Conservation (phyloP, 2,888 invertebrate species). For the Ichneumoninae sp. region DNA sequence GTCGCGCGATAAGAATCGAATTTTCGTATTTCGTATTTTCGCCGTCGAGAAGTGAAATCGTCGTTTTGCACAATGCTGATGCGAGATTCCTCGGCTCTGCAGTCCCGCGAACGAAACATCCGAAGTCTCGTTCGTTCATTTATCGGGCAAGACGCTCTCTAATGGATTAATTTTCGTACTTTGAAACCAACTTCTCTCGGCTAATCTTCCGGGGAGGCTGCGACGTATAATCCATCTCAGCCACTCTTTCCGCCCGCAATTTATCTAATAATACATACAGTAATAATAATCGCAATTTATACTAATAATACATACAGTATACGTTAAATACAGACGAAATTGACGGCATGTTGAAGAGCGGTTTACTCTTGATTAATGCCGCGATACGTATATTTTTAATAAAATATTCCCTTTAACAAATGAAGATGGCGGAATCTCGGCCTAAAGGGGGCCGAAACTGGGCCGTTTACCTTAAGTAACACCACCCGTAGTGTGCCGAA, state of each 20-base stretch:
- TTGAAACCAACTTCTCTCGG: background rate
- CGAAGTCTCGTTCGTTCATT: background rate
- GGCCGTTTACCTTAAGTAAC: too few relatives aligned
- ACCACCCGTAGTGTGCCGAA: too few relatives aligned
- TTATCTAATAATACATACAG: too few relatives aligned
- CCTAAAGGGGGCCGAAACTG: too few relatives aligned
- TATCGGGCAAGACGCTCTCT: background rate
- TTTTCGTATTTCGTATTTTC: conserved; percentile 15
- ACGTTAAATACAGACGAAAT: too few relatives aligned
- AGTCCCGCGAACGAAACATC: background rate
- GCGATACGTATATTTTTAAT: too few relatives aligned
- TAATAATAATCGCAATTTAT: too few relatives aligned
- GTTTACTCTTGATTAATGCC: too few relatives aligned
- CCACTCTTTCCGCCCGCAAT: background rate
- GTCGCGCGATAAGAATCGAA: conserved; percentile 14
- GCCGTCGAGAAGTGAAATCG: background rate
- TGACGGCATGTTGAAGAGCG: too few relatives aligned
- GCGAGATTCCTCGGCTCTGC: background rate
- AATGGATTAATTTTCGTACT: conserved; percentile 2
- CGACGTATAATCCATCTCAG: background rate
- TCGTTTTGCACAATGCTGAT: background rate
- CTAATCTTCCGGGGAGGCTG: background rate
- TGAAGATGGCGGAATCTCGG: too few relatives aligned
- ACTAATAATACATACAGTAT: too few relatives aligned
- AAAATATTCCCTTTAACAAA: too few relatives aligned